Evolutionary conservation across 2,113 vertebrate species (phyloP).

Genomic region (Lycocorax pyrrhopterus): DNA sequence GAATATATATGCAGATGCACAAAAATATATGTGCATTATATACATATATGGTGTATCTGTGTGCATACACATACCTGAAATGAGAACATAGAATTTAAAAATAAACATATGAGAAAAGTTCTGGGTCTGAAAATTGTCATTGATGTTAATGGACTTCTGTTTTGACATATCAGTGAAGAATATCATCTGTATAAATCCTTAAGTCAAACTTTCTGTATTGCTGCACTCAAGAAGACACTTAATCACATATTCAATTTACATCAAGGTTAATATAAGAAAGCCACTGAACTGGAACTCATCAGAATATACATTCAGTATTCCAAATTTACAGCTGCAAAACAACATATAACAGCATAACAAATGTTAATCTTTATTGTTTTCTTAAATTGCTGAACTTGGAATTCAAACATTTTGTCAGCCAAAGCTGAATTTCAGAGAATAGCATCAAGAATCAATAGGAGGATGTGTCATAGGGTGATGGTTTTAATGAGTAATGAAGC

Average conservation of each 20-base stretch:
- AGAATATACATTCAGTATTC: neutral
- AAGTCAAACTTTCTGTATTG: neutral
- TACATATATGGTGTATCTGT: neutral
- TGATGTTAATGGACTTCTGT: neutral
- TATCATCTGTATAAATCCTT: neutral
- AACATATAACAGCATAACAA: neutral
- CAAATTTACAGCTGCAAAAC: neutral
- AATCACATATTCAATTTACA: neutral
- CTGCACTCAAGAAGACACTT: neutral
- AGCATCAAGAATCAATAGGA: neutral
- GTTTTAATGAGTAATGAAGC: neutral
- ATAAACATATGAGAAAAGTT: neutral
- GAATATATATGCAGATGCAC: neutral
- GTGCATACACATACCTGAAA: neutral
- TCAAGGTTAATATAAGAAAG: neutral
- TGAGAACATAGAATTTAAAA: neutral
- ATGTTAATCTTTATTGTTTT: neutral
- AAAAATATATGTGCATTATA: no score
- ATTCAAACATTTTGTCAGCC: neutral
- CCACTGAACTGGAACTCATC: neutral
- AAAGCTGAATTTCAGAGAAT: neutral
- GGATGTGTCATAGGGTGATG: neutral
- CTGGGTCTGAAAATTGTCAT: neutral
- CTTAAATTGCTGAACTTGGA: neutral
- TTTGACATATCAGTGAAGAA: neutral